Conservation (phyloP, 2,888 invertebrate species). For the Cosmia trapezina region DNA sequence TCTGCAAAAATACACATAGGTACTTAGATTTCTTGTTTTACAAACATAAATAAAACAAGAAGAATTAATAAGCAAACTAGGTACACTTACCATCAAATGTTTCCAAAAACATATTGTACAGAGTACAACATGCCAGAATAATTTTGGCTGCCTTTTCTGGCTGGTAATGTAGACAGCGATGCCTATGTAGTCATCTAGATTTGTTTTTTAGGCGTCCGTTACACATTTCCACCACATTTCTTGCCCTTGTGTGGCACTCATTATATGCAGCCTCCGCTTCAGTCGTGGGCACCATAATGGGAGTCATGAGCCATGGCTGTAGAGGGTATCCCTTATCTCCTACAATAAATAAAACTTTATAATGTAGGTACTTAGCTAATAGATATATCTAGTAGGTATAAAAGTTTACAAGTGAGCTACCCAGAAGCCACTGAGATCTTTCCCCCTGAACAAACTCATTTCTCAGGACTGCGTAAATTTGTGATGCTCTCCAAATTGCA, state of each 20-base stretch:
- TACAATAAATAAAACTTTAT: conserved; percentile 4
- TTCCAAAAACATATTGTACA: conserved; percentile 11
- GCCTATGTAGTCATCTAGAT: background rate
- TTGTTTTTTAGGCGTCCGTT: background rate
- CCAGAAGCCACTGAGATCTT: background rate
- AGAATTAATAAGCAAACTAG: background rate
- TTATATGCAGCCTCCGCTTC: background rate
- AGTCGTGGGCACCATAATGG: background rate
- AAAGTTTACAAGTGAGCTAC: conserved; percentile 1
- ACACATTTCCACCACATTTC: conserved; percentile 1
- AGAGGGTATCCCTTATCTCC: conserved; percentile 9
- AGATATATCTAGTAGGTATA: background rate
- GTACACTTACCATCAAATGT: background rate
- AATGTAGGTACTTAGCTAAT: background rate
- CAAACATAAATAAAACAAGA: background rate
- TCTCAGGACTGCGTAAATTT: background rate
- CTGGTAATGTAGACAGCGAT: background rate
- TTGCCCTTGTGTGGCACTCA: background rate
- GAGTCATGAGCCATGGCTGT: conserved; percentile 20
- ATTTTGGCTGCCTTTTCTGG: conserved; percentile 1
- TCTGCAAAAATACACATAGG: background rate
- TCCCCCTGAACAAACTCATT: background rate
- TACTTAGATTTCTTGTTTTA: background rate
- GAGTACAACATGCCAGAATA: conserved; percentile 6
- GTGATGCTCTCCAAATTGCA: background rate